A percentile compares a stretch with the other conserved stretches of the same genome.
Evolutionary conservation across 2,113 vertebrate species (phyloP).

Genomic region (Scomber scombrus): DNA sequence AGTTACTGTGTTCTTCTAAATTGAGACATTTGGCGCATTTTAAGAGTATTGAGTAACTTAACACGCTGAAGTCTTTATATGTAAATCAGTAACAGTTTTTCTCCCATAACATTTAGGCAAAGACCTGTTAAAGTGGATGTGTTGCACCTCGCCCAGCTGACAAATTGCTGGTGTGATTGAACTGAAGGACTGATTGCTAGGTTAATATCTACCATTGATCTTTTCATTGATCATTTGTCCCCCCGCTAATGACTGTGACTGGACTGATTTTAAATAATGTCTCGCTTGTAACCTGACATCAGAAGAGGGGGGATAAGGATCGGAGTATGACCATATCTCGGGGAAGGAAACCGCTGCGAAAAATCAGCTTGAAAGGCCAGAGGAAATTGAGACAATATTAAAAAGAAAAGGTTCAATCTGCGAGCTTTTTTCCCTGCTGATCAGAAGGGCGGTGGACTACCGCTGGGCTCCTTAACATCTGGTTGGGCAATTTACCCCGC

Average conservation of each 20-base stretch:
- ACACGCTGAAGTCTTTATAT: background rate
- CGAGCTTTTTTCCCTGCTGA: constrained; percentile 69
- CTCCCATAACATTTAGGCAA: background rate
- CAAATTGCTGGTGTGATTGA: constrained; percentile 54
- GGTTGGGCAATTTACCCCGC: constrained; percentile 81
- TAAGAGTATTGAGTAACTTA: background rate
- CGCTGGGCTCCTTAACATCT: constrained; percentile 83
- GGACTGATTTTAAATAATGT: constrained; percentile 72
- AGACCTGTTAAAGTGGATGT: background rate
- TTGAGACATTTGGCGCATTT: background rate
- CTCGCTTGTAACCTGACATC: constrained; percentile 66
- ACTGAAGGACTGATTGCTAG: constrained; percentile 63
- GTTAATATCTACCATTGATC: constrained; percentile 76
- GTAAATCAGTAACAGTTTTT: background rate
- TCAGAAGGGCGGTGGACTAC: constrained; percentile 77
- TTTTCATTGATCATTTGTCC: constrained; percentile 69
- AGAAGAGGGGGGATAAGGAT: constrained; percentile 65
- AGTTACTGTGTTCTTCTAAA: background rate
- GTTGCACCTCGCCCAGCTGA: constrained; percentile 53
- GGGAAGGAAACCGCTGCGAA: constrained; percentile 62
- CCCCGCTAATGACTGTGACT: constrained; percentile 67
- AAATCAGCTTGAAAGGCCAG: constrained; percentile 73
- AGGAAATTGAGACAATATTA: constrained; percentile 75
- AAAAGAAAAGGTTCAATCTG: constrained; percentile 76
- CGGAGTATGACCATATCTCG: constrained; percentile 17